Conservation (phyloP, 2,888 invertebrate genomes). For the Cheilosia urbana region DNA sequence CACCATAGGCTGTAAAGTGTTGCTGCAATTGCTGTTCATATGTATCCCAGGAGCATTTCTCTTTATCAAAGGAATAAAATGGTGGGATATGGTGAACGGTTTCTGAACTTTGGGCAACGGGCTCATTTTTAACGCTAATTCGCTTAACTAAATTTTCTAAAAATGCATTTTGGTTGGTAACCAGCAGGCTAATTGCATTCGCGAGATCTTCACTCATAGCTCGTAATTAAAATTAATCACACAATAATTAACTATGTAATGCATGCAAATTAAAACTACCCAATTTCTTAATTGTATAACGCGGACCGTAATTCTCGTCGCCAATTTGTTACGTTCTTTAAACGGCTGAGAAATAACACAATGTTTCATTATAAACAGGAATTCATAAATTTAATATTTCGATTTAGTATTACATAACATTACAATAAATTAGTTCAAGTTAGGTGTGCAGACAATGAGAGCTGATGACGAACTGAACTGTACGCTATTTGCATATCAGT, state of each 20-base stretch:
- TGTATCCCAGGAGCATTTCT: constrained; percentile 15
- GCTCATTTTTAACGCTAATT: constrained; percentile 3
- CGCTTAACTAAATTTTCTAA: constrained; percentile 14
- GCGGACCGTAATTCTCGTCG: constrained; percentile 8
- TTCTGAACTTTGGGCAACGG: not conserved
- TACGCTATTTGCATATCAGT: no score
- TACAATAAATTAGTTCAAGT: not conserved
- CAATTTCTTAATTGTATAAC: not conserved
- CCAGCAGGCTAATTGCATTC: not conserved
- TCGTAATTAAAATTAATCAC: not conserved
- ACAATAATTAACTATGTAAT: not conserved
- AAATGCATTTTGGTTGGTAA: constrained; percentile 12
- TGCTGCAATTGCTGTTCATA: constrained; percentile 46
- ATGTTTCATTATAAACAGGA: no score
- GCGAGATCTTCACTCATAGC: constrained; percentile 1
- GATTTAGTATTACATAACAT: no score
- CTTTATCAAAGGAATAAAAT: constrained; percentile 25
- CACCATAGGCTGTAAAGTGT: constrained; percentile 31
- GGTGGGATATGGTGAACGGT: constrained; percentile 4
- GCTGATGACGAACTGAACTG: no score
- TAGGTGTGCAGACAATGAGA: no score
- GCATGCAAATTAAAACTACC: constrained; percentile 8
- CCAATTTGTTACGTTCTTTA: constrained; percentile 1
- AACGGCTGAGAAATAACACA: not conserved
- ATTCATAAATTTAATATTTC: no score